These are phyloP conservation scores for Dinocampus coccinellae DNA, from an alignment of 2,888 invertebrate genomes.

Conservation along the genomic window DNA sequence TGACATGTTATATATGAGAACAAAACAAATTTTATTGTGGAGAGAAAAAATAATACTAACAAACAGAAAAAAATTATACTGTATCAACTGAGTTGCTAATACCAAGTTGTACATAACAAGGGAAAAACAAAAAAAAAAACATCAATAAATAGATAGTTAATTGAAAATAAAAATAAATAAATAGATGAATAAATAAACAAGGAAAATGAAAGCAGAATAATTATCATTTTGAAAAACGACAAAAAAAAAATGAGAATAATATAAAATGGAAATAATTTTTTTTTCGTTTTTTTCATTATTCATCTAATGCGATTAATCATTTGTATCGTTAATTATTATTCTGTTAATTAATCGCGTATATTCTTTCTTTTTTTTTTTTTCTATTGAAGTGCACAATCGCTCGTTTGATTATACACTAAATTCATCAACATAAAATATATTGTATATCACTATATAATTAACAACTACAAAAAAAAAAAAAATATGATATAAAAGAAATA, in stretches of 20 bases:
- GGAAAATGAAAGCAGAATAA: slow-evolving; percentile 35
- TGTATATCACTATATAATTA: slow-evolving; percentile 31
- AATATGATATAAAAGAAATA: slow-evolving; percentile 12
- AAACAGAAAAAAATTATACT: slow-evolving; percentile 38
- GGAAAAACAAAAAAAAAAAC: slow-evolving; percentile 21
- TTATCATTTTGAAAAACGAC: slow-evolving; percentile 34
- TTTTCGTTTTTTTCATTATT: slow-evolving; percentile 27
- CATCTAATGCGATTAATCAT: slow-evolving; percentile 50
- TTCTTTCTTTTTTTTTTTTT: slow-evolving; percentile 46
- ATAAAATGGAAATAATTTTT: slow-evolving; percentile 33
- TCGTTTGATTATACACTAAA: slow-evolving; percentile 38
- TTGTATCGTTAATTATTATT: slow-evolving; percentile 50
- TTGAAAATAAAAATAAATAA: background rate
- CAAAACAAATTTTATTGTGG: slow-evolving; percentile 47
- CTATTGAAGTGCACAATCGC: slow-evolving; percentile 56
- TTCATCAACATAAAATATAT: slow-evolving; percentile 33
- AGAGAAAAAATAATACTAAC: slow-evolving; percentile 34
- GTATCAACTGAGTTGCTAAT: slow-evolving; percentile 54
- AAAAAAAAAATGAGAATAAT: slow-evolving; percentile 25
- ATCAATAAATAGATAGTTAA: slow-evolving; percentile 45
- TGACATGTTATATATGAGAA: slow-evolving; percentile 53
- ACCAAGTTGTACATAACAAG: slow-evolving; percentile 55
- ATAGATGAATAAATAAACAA: background rate
- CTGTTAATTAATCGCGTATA: slow-evolving; percentile 13
- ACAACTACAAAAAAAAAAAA: slow-evolving; percentile 10